Evolutionary conservation across 2,797 vertebrate genomes (phyloP), one percentile per base, ranked within the genome.

Genomic region (Oceanodroma leucorhoa): DNA sequence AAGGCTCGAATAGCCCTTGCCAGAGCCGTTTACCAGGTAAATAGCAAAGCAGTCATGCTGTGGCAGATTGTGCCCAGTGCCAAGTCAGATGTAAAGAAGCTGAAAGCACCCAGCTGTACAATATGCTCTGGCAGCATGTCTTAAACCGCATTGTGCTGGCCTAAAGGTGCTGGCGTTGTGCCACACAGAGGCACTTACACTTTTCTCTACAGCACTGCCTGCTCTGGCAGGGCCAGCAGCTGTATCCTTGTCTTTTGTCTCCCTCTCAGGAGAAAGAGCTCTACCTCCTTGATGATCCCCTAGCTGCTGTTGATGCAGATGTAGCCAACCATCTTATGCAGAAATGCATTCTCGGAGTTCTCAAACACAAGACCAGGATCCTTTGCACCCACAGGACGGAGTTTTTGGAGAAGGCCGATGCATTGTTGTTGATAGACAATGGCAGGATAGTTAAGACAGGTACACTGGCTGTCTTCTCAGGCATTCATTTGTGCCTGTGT

Each of bases 331-430:
- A 99, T 94, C 98, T 99, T 34, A 98, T 99, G 98, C 98, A 97
- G 90, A 99, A 98, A 89, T 99, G 99, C 95, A 98, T 99, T 94
- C 67, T 99, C 14, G 99, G 98, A 94, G 93, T 98, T 88, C 98
- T 99, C 60, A 92, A 93, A 73, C 95, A 98, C 80, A 99, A 98
- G 94, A 99, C 99, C 75, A 98, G 99, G 90, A 98, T 99, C 96
- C 98, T 99, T 34, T 99, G 99, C 96, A 99, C 99, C 1, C 99
- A 99, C 95, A 99, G 99, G 53, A 97, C 98, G 0, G 99, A 99
- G 97, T 98, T 99, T 97, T 98, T 99, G 97, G 97, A 98, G 91
- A 98, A 97, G 80, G 99, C 99, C 0, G 99, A 99, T 70, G 3
- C 98, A 89, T 97, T 99, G 83, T 91, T 99, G 41, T 97, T 99